Evolutionary conservation across 2,113 vertebrate species (phyloP).

Genomic region (Cephalopterus ornatus): DNA sequence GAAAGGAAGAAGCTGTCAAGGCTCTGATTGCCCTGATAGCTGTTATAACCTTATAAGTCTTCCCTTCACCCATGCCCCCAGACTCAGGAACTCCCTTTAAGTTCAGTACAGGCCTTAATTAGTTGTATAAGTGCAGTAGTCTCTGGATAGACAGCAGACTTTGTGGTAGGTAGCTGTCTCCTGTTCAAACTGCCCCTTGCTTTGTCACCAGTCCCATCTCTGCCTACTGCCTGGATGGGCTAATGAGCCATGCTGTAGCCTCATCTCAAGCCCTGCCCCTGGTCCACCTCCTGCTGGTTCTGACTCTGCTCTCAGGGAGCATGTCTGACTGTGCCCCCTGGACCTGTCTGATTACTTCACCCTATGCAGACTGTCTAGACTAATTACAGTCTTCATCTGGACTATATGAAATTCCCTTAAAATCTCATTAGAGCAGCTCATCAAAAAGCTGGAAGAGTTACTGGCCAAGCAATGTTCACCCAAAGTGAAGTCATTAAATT

Average conservation of each 20-base stretch:
- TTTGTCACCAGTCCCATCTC: not conserved
- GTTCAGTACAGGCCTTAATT: not conserved
- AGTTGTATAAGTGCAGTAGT: not conserved
- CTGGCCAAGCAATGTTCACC: slow-evolving; percentile 30
- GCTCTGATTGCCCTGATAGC: not conserved
- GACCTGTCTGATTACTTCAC: not conserved
- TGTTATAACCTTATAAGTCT: not conserved
- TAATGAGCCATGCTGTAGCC: not conserved
- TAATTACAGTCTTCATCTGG: slow-evolving; percentile 40
- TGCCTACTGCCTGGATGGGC: not conserved
- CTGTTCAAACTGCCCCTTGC: not conserved
- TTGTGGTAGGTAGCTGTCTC: not conserved
- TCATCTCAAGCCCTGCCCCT: not conserved
- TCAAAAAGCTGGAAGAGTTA: slow-evolving; percentile 52
- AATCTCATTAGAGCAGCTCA: slow-evolving; percentile 53
- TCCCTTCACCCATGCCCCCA: not conserved
- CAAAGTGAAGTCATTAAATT: slow-evolving; percentile 44
- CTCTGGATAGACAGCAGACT: not conserved
- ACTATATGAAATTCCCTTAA: slow-evolving; percentile 32
- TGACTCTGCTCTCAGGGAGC: not conserved
- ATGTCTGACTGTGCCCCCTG: not conserved
- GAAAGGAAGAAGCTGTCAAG: not conserved
- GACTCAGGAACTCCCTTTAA: not conserved
- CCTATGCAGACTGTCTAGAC: not conserved
- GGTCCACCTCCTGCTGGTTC: not conserved